phyloP scores from a whole-genome alignment of 2,113 vertebrate genomes.

The Hemiscyllium ocellatum region DNA sequence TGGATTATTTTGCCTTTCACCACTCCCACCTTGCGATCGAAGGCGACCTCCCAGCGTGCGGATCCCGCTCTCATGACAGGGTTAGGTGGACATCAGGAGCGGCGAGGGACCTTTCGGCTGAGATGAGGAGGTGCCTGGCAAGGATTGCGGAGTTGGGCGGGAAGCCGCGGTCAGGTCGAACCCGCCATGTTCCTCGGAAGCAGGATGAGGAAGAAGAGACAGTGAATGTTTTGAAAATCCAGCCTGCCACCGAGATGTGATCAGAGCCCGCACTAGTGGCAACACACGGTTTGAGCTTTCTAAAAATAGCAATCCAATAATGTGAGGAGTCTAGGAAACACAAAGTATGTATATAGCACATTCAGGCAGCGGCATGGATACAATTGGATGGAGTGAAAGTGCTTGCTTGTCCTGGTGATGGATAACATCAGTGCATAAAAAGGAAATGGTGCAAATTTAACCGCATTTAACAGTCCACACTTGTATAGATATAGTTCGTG shows the following conservation, averaged over 20 bases:
- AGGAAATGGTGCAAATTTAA: background rate
- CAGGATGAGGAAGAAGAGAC: slow-evolving; percentile 36
- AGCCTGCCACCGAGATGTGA: slow-evolving; percentile 43
- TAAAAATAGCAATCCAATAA: slow-evolving; percentile 50
- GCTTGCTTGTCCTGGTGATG: background rate
- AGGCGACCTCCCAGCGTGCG: background rate
- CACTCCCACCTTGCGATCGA: slow-evolving; percentile 16
- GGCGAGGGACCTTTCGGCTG: slow-evolving; percentile 11
- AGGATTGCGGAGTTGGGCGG: slow-evolving; percentile 34
- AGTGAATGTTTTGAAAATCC: slow-evolving; percentile 44
- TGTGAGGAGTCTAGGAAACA: slow-evolving; percentile 37
- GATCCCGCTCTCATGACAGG: background rate
- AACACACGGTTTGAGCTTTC: slow-evolving; percentile 47
- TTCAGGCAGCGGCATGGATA: slow-evolving; percentile 25
- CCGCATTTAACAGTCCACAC: background rate
- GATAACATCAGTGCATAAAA: background rate
- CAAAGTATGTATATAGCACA: slow-evolving; percentile 5
- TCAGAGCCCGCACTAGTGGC: slow-evolving; percentile 46
- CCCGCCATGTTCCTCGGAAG: slow-evolving; percentile 53
- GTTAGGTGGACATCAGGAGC: background rate
- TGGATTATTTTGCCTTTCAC: background rate
- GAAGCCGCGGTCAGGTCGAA: slow-evolving; percentile 51
- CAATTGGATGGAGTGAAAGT: background rate
- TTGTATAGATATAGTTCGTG: background rate
- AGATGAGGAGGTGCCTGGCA: background rate